Evolutionary conservation across 2,113 vertebrate genomes (phyloP), one percentile per base, ranked within the genome.

Genomic region (Brachyistius frenatus): DNA sequence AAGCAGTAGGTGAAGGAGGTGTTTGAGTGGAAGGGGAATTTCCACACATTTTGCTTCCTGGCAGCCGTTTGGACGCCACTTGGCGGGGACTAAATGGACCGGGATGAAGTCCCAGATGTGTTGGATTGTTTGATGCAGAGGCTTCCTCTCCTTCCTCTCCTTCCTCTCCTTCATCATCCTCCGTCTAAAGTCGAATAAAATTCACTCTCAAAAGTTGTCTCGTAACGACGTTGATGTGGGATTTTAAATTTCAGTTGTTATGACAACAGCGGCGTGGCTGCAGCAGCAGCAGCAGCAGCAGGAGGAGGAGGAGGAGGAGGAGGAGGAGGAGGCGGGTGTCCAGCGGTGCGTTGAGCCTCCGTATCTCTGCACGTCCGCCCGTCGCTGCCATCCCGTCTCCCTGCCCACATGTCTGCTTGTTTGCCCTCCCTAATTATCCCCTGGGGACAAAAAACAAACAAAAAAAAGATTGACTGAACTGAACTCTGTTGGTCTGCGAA

Each of bases 391-490:
- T 23, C 23, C 76, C 30, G 35, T 67, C 32, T 71, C 31, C 41
- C 66, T 66, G 33, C 10, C 3, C 16, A 0, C 11, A n/a, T 33
- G 54, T 73, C 37, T 64, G 30, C 36, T 56, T 33, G 36, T 53
- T 63, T 73, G 80, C 55, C 85, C 78, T 66, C 36, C 71, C 71
- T 86, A 88, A 89, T 90, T 74, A 65, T 88, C 66, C 86, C 81
- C 77, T 0, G 11, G 63, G 84, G 87, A 85, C 76, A 39, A 47
- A 35, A 23, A 23, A 23, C 23, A 23, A 23, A 23, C 23, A 23
- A 23, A 23, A 23, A 23, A 58, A 63, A 67, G 79, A 85, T 78
- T 57, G 80, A 84, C 86, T 80, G 71, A 61, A 62, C 33, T 68
- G 76, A 85, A 85, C 73, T 81, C 69, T 68, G 67, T 23, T 13